Conservation (phyloP, 37 sponge, comb jelly and placozoan species). For the Beroe forskalii region DNA sequence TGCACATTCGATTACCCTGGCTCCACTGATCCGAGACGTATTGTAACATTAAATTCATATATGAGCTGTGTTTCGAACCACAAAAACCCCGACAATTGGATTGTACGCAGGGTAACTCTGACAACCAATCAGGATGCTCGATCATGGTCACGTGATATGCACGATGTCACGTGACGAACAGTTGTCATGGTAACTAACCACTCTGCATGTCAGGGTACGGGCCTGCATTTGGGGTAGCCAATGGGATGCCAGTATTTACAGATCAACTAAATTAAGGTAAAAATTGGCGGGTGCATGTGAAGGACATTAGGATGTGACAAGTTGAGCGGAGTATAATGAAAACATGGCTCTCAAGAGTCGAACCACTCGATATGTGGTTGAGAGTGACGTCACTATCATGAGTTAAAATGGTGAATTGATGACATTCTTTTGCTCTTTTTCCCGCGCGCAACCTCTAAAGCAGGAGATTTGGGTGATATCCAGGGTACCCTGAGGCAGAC, state of each 20-base stretch:
- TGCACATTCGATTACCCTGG: background rate
- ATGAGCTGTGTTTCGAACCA: no score
- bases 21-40: background rate
- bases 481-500: slow-evolving; percentile 48
- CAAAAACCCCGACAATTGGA: background rate
- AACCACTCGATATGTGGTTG: no score
- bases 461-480: slow-evolving; percentile 21
- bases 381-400: no score
- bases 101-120: background rate
- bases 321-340: background rate
- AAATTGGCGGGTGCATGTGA: slow-evolving; percentile 42
- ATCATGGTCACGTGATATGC: background rate
- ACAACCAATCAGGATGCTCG: background rate
- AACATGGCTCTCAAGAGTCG: background rate
- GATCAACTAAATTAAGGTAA: slow-evolving; percentile 3
- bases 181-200: slow-evolving; percentile 58
- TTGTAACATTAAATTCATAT: no score
- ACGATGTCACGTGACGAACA: background rate
- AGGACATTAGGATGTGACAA: background rate
- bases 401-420: no score
- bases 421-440: no score
- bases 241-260: slow-evolving; percentile 22
- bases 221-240: background rate
- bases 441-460: no score
- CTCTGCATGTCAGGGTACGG: background rate